phyloP scores from a whole-genome alignment of 2,797 vertebrate species.

The Sebastes oblongus region DNA sequence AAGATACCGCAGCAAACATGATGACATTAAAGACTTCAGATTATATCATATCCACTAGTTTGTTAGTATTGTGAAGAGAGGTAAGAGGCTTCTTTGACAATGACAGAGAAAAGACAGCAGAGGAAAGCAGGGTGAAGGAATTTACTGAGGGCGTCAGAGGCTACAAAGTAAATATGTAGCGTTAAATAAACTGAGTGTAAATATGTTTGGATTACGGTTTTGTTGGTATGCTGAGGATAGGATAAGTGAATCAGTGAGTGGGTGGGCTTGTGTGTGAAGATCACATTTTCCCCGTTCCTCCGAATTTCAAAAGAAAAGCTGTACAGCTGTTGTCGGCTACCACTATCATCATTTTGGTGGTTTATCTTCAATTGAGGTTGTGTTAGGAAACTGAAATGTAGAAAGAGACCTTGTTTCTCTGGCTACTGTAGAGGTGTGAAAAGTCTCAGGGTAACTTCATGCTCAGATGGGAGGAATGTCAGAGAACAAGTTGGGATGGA shows the following conservation, averaged over 20 bases:
- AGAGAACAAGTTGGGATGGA: constrained; percentile 41
- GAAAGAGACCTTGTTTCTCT: constrained; percentile 37
- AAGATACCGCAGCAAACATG: neutral
- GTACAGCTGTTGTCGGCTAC: neutral
- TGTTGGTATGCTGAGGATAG: constrained; percentile 63
- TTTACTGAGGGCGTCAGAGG: constrained; percentile 29
- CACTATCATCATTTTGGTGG: neutral
- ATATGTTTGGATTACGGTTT: constrained; percentile 69
- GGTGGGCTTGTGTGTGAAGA: constrained; percentile 57
- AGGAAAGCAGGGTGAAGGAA: constrained; percentile 9
- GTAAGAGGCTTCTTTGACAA: neutral
- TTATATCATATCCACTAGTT: neutral
- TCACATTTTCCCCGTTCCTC: constrained; percentile 7
- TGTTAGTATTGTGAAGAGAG: neutral
- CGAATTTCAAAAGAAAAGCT: constrained; percentile 18
- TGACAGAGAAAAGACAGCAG: neutral
- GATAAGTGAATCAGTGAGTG: constrained; percentile 53
- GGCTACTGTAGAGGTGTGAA: constrained; percentile 67
- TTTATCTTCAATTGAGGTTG: neutral
- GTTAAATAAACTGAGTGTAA: constrained; percentile 57
- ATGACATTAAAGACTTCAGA: neutral
- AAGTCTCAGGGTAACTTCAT: constrained; percentile 60
- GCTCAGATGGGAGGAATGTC: constrained; percentile 58
- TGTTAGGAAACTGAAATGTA: constrained; percentile 7
- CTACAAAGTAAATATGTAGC: constrained; percentile 58